Percentiles rank a stretch among this genome's conserved stretches.
These are phyloP conservation scores for Mirza zaza DNA, from an alignment of 2,113 vertebrate species.

Conservation along the genomic window DNA sequence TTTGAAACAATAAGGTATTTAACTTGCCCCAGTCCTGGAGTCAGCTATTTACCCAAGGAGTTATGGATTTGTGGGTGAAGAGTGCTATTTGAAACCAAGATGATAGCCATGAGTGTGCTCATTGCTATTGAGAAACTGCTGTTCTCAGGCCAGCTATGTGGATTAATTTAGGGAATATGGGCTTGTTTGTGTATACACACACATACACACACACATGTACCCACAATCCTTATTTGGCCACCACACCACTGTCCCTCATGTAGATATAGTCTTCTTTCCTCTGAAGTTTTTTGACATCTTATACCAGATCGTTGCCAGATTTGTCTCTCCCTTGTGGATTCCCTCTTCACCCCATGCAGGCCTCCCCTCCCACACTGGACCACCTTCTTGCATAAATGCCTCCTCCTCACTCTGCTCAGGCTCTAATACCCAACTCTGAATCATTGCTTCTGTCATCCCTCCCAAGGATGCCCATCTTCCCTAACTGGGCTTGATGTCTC, in stretches of 20 bases:
- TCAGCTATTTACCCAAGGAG: background rate
- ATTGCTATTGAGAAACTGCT: background rate
- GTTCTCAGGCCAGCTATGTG: background rate
- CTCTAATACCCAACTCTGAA: background rate
- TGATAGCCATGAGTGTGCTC: background rate
- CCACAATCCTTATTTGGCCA: background rate
- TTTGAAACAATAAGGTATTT: background rate
- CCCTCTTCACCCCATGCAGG: background rate
- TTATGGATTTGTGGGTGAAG: background rate
- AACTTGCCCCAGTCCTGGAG: background rate
- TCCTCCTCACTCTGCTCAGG: background rate
- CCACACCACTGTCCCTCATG: background rate
- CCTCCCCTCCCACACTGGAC: background rate
- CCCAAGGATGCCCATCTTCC: too few relatives aligned
- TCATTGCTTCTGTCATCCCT: background rate
- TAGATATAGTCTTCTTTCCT: background rate
- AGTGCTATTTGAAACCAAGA: background rate
- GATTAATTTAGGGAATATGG: background rate
- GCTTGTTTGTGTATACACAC: too few relatives aligned
- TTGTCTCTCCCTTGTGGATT: background rate
- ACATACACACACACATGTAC: fast-evolving
- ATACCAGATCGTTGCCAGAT: background rate
- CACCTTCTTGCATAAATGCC: background rate
- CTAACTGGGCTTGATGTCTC: background rate
- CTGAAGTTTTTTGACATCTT: background rate